Conservation (phyloP, 2,113 vertebrate species). For the Rattus rattus region DNA sequence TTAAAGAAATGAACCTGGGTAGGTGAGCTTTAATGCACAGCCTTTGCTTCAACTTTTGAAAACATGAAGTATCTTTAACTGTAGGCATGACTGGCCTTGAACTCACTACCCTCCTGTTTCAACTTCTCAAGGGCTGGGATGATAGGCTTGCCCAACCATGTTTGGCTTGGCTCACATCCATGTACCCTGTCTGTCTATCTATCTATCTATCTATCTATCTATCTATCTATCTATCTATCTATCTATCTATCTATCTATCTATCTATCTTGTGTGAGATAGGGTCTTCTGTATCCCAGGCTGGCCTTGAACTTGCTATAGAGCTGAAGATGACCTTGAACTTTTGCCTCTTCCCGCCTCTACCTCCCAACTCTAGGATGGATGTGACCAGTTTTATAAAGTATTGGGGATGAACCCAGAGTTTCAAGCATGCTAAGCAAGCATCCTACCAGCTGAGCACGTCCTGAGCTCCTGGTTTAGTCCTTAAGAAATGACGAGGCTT, state of each 20-base stretch:
- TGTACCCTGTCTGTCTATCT: background rate
- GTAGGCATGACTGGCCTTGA: background rate
- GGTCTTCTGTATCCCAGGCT: background rate
- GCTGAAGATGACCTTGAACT: background rate
- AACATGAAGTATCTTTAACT: background rate
- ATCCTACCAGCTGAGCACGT: background rate
- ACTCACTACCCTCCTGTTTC: background rate
- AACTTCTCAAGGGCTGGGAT: background rate
- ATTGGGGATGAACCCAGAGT: background rate
- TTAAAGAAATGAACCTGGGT: constrained; percentile 17
- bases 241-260: background rate
- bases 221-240: background rate
- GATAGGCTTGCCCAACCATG: background rate
- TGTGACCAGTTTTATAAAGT: background rate
- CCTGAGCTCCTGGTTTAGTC: background rate
- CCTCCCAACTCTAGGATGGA: background rate
- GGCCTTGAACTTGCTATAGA: background rate
- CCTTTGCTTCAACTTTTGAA: background rate
- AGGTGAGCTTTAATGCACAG: constrained; percentile 19
- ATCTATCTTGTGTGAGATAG: background rate
- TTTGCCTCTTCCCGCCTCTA: background rate
- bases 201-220: background rate
- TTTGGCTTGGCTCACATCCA: background rate
- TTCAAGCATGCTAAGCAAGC: background rate
- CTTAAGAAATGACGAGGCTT: background rate